Conservation (phyloP, 2,888 invertebrate species). For the Sturmia bella region DNA sequence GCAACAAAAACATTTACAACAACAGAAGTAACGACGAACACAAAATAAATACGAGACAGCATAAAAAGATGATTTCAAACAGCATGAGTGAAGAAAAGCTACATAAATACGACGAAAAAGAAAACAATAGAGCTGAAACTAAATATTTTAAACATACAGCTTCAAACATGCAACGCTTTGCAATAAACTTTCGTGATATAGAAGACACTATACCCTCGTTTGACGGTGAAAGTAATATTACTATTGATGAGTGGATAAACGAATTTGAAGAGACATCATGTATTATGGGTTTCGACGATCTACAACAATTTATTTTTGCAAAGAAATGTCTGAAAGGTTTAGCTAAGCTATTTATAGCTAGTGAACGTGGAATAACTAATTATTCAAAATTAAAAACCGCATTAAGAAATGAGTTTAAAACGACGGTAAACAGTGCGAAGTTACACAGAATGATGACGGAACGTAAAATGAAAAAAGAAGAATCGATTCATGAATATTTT, state of each 20-base stretch:
- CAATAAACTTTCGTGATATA: conserved; percentile 58
- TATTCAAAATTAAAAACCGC: conserved; percentile 34
- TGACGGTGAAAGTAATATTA: conserved; percentile 47
- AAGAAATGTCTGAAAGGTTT: conserved; percentile 65
- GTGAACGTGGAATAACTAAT: conserved; percentile 52
- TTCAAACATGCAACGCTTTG: conserved; percentile 58
- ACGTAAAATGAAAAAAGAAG: conserved; percentile 37
- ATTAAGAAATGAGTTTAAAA: conserved; percentile 26
- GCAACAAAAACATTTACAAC: too few species aligned
- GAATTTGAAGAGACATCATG: conserved; percentile 61
- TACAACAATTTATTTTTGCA: conserved; percentile 65
- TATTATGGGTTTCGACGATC: conserved; percentile 60
- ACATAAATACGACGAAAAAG: neutral
- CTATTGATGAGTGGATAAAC: conserved; percentile 35
- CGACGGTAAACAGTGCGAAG: conserved; percentile 41
- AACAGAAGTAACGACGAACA: too few species aligned
- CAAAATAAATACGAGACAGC: too few species aligned
- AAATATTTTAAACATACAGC: neutral
- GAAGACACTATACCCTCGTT: conserved; percentile 52
- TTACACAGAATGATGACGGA: conserved; percentile 43
- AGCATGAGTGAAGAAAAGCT: neutral
- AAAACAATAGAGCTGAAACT: neutral
- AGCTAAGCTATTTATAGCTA: conserved; percentile 59
- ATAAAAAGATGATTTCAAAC: too few species aligned
- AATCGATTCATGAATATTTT: conserved; percentile 51